Evolutionary conservation across 2,888 invertebrate species (phyloP), one percentile per base, ranked within the genome.

Genomic region (Leptopterna dolabrata): DNA sequence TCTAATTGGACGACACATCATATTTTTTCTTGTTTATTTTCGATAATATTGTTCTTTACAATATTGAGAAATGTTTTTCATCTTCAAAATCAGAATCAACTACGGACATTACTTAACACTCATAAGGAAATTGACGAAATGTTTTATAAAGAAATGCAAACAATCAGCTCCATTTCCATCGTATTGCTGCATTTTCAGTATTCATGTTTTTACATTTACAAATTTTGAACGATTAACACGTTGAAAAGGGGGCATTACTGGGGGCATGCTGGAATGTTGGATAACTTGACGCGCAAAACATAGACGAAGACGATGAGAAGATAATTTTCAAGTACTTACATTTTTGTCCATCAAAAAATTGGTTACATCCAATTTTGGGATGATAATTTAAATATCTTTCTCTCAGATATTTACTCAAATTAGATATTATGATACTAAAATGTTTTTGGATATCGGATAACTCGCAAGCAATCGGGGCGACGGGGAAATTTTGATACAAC

Each of bases 1-100:
- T 76, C 76, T 76, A 76, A 76, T 76, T 76, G 76, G 76, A 76
- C 76, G 76, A 76, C 36, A 76, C 76, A 76, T 19, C 16, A 63
- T 76, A 73, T 73, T 73, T 73, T 36, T 36, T 73, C n/a, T 76
- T 76, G 36, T 30, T 73, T 76, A 19, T 43, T 76, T 43, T 76
- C 76, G 36, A 55, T 55, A n/a, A 36, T 36, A 36, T 7, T 36
- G 2, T 36, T 36, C 36, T 36, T 36, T 36, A 36, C 36, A 36
- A 36, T n/a, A n/a, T 63, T 47, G 13, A 47, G 47, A 47, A 13
- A 47, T 47, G 27, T 24, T 24, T 63, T 63, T 24, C 4, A 27
- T 36, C 7, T 36, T 63, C 63, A 63, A 11, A 19, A 47, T 16
- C 14, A 47, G 47, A 47, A 63, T 63, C 11, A 63, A 24, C 63